A percentile compares a stretch with the other conserved stretches of the same genome.
Evolutionary conservation across 2,888 invertebrate genomes (phyloP).

Genomic region (Dione vanillae): DNA sequence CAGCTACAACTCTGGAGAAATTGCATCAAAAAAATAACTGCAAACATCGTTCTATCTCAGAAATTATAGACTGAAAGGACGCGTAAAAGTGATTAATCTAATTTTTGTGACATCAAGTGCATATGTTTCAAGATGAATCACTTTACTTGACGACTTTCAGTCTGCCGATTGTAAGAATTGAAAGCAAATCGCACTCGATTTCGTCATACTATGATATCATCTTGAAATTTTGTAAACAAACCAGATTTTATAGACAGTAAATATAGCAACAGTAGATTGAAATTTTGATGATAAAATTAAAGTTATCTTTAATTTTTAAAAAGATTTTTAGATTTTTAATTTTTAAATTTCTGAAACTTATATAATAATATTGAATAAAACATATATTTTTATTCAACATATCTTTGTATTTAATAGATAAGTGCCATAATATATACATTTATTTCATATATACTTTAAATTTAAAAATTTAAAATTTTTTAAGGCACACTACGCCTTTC

Average conservation of each 20-base stretch:
- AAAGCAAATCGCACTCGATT: slow-evolving; percentile 27
- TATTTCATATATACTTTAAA: no score
- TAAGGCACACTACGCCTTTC: no score
- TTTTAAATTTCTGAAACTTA: background rate
- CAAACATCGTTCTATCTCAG: background rate
- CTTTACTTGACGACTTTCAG: slow-evolving; percentile 21
- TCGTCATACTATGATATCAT: slow-evolving; percentile 40
- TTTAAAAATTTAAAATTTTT: no score
- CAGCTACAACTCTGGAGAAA: background rate
- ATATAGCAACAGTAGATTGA: slow-evolving; percentile 1
- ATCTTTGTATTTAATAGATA: no score
- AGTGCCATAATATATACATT: no score
- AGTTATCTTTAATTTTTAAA: background rate
- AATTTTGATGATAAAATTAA: background rate
- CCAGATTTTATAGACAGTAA: background rate
- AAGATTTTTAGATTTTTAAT: background rate
- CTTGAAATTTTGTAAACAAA: slow-evolving; percentile 8
- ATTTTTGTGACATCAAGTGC: slow-evolving; percentile 9
- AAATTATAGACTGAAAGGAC: background rate
- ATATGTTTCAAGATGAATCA: slow-evolving; percentile 32
- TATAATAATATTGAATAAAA: no score
- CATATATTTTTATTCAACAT: no score
- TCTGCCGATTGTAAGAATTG: slow-evolving; percentile 27
- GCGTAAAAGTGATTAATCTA: slow-evolving; percentile 14
- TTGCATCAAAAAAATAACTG: background rate